A percentile compares a stretch with the other conserved stretches of the same genome.
phyloP scores from a whole-genome alignment of 2,888 invertebrate genomes.

The Torymus aiolomorphi region DNA sequence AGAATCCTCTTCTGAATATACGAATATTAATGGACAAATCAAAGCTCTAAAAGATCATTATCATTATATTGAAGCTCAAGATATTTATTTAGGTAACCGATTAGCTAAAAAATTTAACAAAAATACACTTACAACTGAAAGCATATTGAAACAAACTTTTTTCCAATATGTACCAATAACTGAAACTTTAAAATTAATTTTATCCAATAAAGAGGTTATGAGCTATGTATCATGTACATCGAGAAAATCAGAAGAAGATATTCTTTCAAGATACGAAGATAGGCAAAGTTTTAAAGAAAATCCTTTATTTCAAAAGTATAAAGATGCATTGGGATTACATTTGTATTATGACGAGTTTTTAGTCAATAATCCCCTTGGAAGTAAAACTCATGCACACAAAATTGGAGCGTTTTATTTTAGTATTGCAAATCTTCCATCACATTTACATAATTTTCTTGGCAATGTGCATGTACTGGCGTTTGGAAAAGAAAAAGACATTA shows the following conservation, averaged over 20 bases:
- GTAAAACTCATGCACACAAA: slow-evolving; percentile 57
- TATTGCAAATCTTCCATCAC: slow-evolving; percentile 57
- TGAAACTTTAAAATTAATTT: slow-evolving; percentile 30
- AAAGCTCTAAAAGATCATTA: slow-evolving; percentile 10
- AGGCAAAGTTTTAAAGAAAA: slow-evolving; percentile 16
- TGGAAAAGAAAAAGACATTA: slow-evolving; percentile 35
- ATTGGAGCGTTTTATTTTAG: slow-evolving; percentile 57
- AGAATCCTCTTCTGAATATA: neutral
- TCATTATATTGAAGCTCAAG: neutral
- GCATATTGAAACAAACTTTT: neutral
- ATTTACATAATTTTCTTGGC: slow-evolving; percentile 53
- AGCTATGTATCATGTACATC: neutral
- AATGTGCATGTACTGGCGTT: slow-evolving; percentile 54
- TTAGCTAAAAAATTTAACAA: neutral
- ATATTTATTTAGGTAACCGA: neutral
- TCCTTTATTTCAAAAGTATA: slow-evolving; percentile 12
- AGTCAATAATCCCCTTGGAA: slow-evolving; percentile 57
- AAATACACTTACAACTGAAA: neutral
- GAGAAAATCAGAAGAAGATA: neutral
- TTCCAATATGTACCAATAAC: slow-evolving; percentile 32
- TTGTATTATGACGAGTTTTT: slow-evolving; percentile 60
- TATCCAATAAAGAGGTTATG: slow-evolving; percentile 22
- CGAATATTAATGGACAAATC: slow-evolving; percentile 11
- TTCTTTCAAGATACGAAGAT: slow-evolving; percentile 1
- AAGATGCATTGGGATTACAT: slow-evolving; percentile 46